phyloP scores from a whole-genome alignment of 1,140 invertebrate species.

The Chrysomallon squamiferum region DNA sequence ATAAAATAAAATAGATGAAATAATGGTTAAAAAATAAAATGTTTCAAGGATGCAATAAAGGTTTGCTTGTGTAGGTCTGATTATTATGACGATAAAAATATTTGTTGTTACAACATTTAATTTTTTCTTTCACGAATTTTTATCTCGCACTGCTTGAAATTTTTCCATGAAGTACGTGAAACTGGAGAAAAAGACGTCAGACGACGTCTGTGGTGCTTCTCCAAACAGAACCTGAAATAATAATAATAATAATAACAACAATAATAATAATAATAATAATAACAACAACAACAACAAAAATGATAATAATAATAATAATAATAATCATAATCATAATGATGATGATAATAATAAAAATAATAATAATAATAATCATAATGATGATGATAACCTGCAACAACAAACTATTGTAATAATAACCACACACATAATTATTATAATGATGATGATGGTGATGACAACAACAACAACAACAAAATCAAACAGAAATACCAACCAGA shows the following conservation, averaged over 20 bases:
- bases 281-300: conserved; percentile 21
- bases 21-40: too few species aligned
- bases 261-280: background rate
- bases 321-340: background rate
- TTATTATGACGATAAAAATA: too few species aligned
- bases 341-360: too few species aligned
- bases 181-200: conserved; percentile 25
- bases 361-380: background rate
- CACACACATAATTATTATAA: too few species aligned
- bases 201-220: conserved; percentile 18
- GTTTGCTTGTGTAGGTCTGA: too few species aligned
- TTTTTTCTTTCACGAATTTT: background rate
- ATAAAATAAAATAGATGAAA: too few species aligned
- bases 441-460: too few species aligned
- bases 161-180: conserved; percentile 24
- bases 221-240: conserved; percentile 22
- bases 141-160: conserved; percentile 19
- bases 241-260: background rate
- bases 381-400: background rate
- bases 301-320: background rate
- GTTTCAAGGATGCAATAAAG: too few species aligned
- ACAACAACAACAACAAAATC: too few species aligned
- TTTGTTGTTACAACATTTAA: too few species aligned
- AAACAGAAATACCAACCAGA: too few species aligned
- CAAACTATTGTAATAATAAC: too few species aligned